Percentiles rank a stretch among this genome's conserved stretches.
phyloP scores from a whole-genome alignment of 2,797 vertebrate genomes.

The Diceros bicornis region DNA sequence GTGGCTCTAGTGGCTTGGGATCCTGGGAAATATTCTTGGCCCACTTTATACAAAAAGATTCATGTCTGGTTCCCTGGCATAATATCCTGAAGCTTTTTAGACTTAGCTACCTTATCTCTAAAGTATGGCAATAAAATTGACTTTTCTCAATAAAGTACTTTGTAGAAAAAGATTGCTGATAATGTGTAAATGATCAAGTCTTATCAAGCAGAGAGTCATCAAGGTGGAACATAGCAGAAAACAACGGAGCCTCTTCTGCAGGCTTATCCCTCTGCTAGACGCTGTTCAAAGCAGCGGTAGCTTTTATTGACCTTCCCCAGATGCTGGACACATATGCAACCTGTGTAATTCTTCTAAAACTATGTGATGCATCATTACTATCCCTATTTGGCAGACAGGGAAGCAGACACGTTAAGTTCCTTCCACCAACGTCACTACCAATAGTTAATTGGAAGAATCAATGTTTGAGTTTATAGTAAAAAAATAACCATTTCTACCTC shows the following conservation, averaged over 20 bases:
- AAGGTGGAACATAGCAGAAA: not conserved
- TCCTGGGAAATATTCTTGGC: not conserved
- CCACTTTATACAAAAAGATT: slow-evolving; percentile 18
- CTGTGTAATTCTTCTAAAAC: not conserved
- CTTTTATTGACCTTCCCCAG: not conserved
- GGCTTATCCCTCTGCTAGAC: not conserved
- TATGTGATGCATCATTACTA: not conserved
- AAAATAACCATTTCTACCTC: slow-evolving; percentile 1
- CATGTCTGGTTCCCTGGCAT: not conserved
- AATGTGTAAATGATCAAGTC: not conserved
- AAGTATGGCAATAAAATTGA: not conserved
- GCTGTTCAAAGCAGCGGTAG: not conserved
- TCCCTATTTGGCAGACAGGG: not conserved
- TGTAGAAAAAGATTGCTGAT: not conserved
- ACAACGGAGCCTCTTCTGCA: not conserved
- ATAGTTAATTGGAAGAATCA: not conserved
- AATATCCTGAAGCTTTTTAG: not conserved
- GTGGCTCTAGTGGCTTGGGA: not conserved
- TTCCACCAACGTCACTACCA: not conserved
- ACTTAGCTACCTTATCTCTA: slow-evolving; percentile 26
- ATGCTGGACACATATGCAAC: not conserved
- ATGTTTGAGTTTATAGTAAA: not conserved
- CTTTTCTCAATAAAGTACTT: slow-evolving; percentile 17
- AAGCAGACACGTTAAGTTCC: not conserved
- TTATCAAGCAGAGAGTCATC: not conserved